These are phyloP conservation scores for Leucoraja ocellata DNA, from an alignment of 2,797 vertebrate genomes.

Conservation along the genomic window DNA sequence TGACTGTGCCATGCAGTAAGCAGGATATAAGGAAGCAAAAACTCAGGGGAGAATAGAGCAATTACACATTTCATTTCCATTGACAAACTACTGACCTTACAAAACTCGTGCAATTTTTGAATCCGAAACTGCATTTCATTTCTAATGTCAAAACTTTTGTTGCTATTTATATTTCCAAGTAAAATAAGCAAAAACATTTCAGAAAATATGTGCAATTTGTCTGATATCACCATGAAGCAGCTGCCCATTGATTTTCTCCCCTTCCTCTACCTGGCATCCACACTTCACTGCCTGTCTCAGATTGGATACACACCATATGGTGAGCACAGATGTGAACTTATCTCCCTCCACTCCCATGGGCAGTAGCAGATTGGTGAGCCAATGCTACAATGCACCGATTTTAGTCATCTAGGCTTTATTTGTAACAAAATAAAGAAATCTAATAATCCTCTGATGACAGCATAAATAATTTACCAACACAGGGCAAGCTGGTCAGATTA, in stretches of 20 bases:
- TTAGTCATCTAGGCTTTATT: conserved; percentile 1
- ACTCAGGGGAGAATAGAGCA: neutral
- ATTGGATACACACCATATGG: conserved; percentile 14
- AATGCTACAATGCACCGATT: neutral
- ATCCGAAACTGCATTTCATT: neutral
- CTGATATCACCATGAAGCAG: conserved; percentile 15
- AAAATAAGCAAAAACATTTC: neutral
- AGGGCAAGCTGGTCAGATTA: neutral
- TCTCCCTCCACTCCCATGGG: conserved; percentile 9
- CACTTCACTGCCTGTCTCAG: neutral
- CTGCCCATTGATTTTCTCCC: neutral
- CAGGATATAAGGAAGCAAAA: conserved; percentile 2
- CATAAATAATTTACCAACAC: neutral
- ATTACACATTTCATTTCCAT: neutral
- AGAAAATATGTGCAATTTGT: neutral
- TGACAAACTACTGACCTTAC: neutral
- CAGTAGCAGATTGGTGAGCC: neutral
- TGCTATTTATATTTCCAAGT: neutral
- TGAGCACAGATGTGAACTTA: conserved; percentile 21
- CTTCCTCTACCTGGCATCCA: neutral
- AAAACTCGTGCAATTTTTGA: neutral
- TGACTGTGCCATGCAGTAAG: neutral
- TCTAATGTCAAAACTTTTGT: neutral
- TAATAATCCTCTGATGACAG: neutral
- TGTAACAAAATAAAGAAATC: neutral